phyloP scores from a whole-genome alignment of 2,113 vertebrate genomes.

The Pterocles orientalis region DNA sequence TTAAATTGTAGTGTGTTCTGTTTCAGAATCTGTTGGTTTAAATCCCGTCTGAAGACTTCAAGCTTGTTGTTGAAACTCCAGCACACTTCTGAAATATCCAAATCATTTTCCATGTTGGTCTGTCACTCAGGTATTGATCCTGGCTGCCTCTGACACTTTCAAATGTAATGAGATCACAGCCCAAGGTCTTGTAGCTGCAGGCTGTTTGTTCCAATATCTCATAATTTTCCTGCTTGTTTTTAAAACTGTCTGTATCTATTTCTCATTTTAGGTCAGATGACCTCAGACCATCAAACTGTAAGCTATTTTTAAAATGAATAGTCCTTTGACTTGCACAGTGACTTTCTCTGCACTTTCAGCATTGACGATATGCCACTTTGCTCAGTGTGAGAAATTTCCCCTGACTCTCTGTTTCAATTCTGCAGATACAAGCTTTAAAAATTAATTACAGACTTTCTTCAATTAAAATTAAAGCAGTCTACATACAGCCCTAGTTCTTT shows the following conservation, averaged over 20 bases:
- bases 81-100: background rate
- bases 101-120: background rate
- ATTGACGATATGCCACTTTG: background rate
- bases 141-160: background rate
- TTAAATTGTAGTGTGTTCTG: background rate
- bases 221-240: background rate
- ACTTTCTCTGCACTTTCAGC: background rate
- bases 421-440: background rate
- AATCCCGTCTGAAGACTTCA: background rate
- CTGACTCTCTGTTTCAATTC: background rate
- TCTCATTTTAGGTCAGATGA: background rate
- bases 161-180: slow-evolving; percentile 8
- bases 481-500: background rate
- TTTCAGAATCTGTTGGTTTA: background rate
- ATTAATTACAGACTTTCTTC: background rate
- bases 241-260: background rate
- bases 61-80: background rate
- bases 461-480: background rate
- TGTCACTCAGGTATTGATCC: slow-evolving; percentile 7
- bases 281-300: background rate
- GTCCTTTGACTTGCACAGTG: background rate
- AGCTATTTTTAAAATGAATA: background rate
- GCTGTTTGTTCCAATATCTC: background rate
- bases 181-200: background rate
- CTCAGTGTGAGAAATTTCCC: background rate